These are phyloP conservation scores for Urocitellus parryii DNA, from an alignment of 2,113 vertebrate species.

Conservation along the genomic window DNA sequence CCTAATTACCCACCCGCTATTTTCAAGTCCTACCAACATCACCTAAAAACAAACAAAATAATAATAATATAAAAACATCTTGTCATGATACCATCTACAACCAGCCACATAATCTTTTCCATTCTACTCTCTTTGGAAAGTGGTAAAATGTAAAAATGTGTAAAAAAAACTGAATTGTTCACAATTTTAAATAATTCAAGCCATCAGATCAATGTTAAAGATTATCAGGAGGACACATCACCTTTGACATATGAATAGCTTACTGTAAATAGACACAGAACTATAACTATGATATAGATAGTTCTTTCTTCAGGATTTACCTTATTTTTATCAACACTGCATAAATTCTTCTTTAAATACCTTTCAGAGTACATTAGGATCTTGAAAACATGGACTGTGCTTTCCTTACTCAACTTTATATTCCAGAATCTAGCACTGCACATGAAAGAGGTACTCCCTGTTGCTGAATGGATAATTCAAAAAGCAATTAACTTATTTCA, in stretches of 20 bases:
- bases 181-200: constrained; percentile 53
- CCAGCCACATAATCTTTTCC: not conserved
- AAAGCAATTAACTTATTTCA: constrained; percentile 54
- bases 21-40: not conserved
- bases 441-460: not conserved
- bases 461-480: constrained; percentile 42
- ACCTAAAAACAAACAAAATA: not conserved
- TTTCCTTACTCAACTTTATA: constrained; percentile 44
- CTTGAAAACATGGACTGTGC: not conserved
- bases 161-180: not conserved
- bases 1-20: constrained; percentile 1
- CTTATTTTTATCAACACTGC: not conserved
- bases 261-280: constrained; percentile 21
- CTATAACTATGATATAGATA: not conserved
- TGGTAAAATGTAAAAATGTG: constrained; percentile 23
- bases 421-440: not conserved
- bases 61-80: not conserved
- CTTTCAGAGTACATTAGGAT: not conserved
- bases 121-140: constrained; percentile 11
- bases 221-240: not conserved
- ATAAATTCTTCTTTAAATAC: constrained; percentile 46
- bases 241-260: constrained; percentile 23
- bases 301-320: constrained; percentile 33
- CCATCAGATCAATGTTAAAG: constrained; percentile 46
- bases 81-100: not conserved